Conservation (phyloP, 2,888 invertebrate genomes). For the Eupsilia transversa region DNA sequence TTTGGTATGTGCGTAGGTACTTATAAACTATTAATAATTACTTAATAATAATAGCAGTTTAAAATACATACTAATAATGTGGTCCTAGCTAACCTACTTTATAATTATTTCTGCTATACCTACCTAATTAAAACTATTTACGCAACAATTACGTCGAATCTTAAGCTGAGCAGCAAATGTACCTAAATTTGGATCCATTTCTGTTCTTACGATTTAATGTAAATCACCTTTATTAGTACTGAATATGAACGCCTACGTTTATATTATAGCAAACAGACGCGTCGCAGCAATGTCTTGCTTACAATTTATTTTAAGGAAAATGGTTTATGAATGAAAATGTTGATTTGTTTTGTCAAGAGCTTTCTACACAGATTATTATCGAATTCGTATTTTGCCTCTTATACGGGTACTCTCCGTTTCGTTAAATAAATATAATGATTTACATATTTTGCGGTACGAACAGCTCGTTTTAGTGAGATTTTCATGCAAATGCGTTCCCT, state of each 20-base stretch:
- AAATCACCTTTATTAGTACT: slow-evolving; percentile 67
- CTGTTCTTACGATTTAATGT: slow-evolving; percentile 66
- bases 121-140: slow-evolving; percentile 41
- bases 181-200: slow-evolving; percentile 67
- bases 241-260: slow-evolving; percentile 74
- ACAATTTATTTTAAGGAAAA: slow-evolving; percentile 67
- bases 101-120: slow-evolving; percentile 10
- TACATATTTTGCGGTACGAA: slow-evolving; percentile 53
- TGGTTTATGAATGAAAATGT: slow-evolving; percentile 50
- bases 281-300: slow-evolving; percentile 58
- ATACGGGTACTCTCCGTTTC: slow-evolving; percentile 36
- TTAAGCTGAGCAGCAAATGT: slow-evolving; percentile 67
- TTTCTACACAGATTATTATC: slow-evolving; percentile 49
- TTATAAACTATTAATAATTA: neutral
- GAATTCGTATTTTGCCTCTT: slow-evolving; percentile 44
- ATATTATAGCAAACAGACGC: slow-evolving; percentile 71
- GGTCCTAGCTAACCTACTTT: too few relatives aligned
- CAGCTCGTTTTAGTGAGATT: slow-evolving; percentile 56
- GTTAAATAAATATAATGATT: slow-evolving; percentile 55
- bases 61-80: neutral
- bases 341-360: slow-evolving; percentile 51
- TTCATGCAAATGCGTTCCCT: slow-evolving; percentile 58
- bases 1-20: neutral
- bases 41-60: neutral
- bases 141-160: slow-evolving; percentile 49